phyloP scores from a whole-genome alignment of 2,113 vertebrate genomes.

The Zeus faber region DNA sequence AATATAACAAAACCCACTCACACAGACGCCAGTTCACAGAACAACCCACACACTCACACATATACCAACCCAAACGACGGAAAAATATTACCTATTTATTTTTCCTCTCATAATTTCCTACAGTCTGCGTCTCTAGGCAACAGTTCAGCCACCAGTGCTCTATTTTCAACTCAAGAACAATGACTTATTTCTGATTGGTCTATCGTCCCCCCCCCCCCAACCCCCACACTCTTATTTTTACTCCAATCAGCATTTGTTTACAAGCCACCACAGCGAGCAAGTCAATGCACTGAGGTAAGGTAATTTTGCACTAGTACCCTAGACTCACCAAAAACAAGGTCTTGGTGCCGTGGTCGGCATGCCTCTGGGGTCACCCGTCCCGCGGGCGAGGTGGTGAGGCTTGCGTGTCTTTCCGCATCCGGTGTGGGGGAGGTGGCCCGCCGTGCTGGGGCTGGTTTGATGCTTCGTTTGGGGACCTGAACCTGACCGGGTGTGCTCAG shows the following conservation, averaged over 20 bases:
- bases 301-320: conserved; percentile 34
- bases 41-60: conserved; percentile 13
- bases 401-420: no score
- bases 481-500: no score
- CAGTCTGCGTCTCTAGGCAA: conserved; percentile 67
- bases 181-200: conserved; percentile 50
- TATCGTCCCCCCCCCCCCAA: conserved; percentile 4
- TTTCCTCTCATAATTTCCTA: conserved; percentile 62
- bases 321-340: no score
- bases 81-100: conserved; percentile 55
- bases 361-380: no score
- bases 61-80: conserved; percentile 36
- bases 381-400: no score
- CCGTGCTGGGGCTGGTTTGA: no score
- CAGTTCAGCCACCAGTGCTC: conserved; percentile 57
- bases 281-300: conserved; percentile 21
- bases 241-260: conserved; percentile 48
- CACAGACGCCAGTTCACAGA: conserved; percentile 17
- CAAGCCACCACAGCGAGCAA: conserved; percentile 16
- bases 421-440: no score
- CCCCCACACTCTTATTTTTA: no score
- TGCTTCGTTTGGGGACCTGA: no score
- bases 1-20: background rate
- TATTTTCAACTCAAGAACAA: conserved; percentile 57
- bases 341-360: no score